A percentile compares a stretch with the other conserved stretches of the same genome.
phyloP scores from a whole-genome alignment of 2,113 vertebrate genomes.

The Regulus satrapa region DNA sequence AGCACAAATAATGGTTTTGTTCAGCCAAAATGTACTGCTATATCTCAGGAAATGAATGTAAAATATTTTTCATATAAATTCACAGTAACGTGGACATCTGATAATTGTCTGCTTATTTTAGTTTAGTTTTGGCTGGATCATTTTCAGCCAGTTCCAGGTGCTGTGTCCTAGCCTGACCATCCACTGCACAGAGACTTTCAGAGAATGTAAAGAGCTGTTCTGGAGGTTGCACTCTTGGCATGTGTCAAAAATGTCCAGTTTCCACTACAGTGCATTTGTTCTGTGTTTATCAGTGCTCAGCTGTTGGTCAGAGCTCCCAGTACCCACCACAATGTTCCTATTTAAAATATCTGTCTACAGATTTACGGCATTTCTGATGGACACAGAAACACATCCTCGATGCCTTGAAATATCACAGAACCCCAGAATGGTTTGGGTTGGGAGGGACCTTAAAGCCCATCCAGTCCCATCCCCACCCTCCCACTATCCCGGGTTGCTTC shows the following conservation, averaged over 20 bases:
- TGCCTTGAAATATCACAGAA: neutral
- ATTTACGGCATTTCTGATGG: neutral
- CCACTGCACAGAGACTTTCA: neutral
- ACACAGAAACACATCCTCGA: neutral
- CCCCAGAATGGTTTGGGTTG: neutral
- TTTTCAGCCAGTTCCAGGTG: neutral
- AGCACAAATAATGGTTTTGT: neutral
- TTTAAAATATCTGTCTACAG: neutral
- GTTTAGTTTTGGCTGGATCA: neutral
- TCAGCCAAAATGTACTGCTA: neutral
- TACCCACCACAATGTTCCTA: accelerated
- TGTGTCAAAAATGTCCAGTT: neutral
- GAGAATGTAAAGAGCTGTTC: neutral
- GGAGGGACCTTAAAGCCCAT: neutral
- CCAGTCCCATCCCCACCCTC: neutral
- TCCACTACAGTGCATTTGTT: neutral
- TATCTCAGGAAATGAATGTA: neutral
- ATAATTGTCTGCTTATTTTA: neutral
- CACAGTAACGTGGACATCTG: neutral
- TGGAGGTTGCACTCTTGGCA: neutral
- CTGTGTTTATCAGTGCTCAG: neutral
- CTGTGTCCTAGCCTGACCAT: neutral
- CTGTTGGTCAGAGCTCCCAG: neutral
- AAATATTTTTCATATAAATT: neutral
- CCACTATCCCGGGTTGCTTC: accelerated